Evolutionary conservation across 2,888 invertebrate species (phyloP).

Genomic region (Mesochorus sp.): DNA sequence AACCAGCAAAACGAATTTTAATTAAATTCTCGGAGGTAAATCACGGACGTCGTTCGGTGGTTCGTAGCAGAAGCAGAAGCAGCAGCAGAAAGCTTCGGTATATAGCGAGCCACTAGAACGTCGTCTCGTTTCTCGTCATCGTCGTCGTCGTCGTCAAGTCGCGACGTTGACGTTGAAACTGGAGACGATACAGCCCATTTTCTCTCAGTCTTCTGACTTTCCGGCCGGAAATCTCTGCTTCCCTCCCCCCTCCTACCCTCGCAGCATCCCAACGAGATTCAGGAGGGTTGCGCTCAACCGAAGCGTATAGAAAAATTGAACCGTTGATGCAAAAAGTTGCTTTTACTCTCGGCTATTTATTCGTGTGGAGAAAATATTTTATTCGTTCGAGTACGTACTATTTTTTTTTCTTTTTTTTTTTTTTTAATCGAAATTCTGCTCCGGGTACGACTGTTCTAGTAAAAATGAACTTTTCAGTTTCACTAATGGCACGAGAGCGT

Average conservation of each 20-base stretch:
- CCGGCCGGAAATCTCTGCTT: slow-evolving; percentile 40
- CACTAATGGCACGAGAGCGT: no score
- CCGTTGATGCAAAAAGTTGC: neutral
- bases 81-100: neutral
- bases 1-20: slow-evolving; percentile 68
- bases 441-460: no score
- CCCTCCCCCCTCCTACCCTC: neutral
- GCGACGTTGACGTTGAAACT: slow-evolving; percentile 43
- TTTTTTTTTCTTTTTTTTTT: no score
- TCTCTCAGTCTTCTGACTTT: slow-evolving; percentile 21
- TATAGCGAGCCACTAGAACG: slow-evolving; percentile 2
- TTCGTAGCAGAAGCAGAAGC: slow-evolving; percentile 1
- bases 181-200: slow-evolving; percentile 42
- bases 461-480: no score
- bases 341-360: neutral
- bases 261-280: slow-evolving; percentile 2
- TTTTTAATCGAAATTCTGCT: no score
- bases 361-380: slow-evolving; percentile 3
- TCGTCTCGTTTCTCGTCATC: slow-evolving; percentile 41
- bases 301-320: slow-evolving; percentile 15
- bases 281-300: neutral
- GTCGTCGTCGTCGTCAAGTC: slow-evolving; percentile 15
- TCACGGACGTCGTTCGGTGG: slow-evolving; percentile 41
- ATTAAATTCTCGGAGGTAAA: slow-evolving; percentile 65
- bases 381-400: no score